Evolutionary conservation across 2,797 vertebrate species (phyloP).

Genomic region (Mus caroli): DNA sequence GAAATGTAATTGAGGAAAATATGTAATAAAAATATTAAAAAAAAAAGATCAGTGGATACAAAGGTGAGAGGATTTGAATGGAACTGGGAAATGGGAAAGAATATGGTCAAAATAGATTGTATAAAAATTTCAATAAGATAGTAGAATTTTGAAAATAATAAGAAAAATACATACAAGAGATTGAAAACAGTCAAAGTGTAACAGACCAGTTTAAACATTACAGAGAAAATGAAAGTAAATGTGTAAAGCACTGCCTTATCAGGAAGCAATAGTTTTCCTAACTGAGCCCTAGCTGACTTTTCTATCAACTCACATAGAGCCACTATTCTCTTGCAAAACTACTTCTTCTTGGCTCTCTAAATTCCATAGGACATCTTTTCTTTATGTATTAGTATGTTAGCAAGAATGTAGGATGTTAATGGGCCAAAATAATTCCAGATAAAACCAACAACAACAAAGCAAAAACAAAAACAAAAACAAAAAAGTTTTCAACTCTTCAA

Average conservation of each 20-base stretch:
- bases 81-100: not conserved
- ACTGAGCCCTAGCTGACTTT: not conserved
- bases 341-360: not conserved
- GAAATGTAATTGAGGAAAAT: too few relatives aligned
- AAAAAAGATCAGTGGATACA: not conserved
- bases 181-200: not conserved
- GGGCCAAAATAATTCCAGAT: too few relatives aligned
- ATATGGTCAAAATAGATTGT: not conserved
- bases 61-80: not conserved
- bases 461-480: too few relatives aligned
- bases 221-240: not conserved
- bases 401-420: not conserved
- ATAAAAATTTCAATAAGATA: not conserved
- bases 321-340: not conserved
- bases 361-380: too few relatives aligned
- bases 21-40: too few relatives aligned
- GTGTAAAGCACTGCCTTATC: not conserved
- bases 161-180: not conserved
- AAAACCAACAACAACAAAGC: too few relatives aligned
- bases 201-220: not conserved
- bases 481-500: not conserved
- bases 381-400: not conserved
- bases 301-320: not conserved
- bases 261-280: not conserved
- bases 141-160: not conserved